Evolutionary conservation across 2,797 vertebrate species (phyloP), one percentile per base, ranked within the genome.

Genomic region (Taenioides sp.): DNA sequence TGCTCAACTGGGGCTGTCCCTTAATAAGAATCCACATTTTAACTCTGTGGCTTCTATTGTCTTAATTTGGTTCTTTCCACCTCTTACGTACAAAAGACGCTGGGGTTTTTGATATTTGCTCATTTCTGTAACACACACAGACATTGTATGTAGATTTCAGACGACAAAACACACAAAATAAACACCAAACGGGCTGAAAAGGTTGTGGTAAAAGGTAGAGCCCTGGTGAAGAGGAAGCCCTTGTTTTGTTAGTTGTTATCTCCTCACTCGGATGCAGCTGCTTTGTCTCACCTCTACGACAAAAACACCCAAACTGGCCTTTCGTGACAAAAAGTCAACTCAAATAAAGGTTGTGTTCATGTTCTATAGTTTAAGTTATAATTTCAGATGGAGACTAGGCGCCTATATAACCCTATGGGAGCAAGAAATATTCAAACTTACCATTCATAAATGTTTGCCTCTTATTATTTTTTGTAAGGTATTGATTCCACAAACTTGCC

Each of bases 231-330:
- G 89, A 89, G 72, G 49, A 84, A 64, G 67, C 75, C 37, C 55
- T 62, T 34, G 75, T 82, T 87, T 89, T 80, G 80, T 72, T 77
- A 72, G 77, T 76, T 87, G 82, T 90, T 90, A 89, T 90, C 90
- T 89, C 76, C 84, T 85, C 81, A 79, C 86, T 84, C 84, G 83
- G 83, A 80, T 86, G 85, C 87, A 86, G 86, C 88, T 91, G 77
- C 74, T 71, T 88, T 70, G 31, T 50, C 63, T 60, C 34, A 40
- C 52, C 65, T 58, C 25, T 80, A 71, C 81, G 85, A 22, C 52
- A 88, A 91, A 91, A 92, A 90, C 88, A 12, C 37, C 7, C 10
- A 40, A 90, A 87, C 88, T 73, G 78, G 73, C 86, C 86, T 83
- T 63, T 65, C 22, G 72, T 76, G 71, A 69, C 71, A 14, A 14